A percentile compares a stretch with the other conserved stretches of the same genome.
phyloP scores from a whole-genome alignment of 53 echinoderm and acorn worm species.

The Arbacia lixula region DNA sequence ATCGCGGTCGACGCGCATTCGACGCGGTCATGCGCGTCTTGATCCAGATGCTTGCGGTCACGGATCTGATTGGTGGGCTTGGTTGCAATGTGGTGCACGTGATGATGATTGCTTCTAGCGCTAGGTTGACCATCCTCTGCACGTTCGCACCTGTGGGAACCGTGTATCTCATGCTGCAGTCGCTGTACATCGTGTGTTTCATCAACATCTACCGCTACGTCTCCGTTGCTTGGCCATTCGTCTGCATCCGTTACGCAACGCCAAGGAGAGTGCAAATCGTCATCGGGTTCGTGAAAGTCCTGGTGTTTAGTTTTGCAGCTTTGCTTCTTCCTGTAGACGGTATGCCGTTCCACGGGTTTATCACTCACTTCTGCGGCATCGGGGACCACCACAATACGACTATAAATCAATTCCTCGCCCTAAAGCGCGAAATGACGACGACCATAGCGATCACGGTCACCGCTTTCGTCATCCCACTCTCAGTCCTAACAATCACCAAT shows the following conservation, averaged over 20 bases:
- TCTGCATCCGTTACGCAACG: background rate
- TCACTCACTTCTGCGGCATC: background rate
- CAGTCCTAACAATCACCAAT: conserved; percentile 5
- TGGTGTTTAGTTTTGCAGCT: background rate
- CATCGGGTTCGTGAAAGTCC: background rate
- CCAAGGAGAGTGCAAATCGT: background rate
- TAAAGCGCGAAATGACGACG: background rate
- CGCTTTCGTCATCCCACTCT: conserved; percentile 10
- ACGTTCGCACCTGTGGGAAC: background rate
- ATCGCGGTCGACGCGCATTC: conserved; percentile 23
- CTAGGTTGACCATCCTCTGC: conserved; percentile 9
- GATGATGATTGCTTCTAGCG: background rate
- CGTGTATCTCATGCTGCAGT: conserved; percentile 16
- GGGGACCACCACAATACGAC: background rate
- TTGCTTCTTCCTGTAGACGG: background rate
- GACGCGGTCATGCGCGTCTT: conserved; percentile 33
- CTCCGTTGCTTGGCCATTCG: background rate
- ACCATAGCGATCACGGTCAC: background rate
- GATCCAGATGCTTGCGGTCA: background rate
- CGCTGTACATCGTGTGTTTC: conserved; percentile 34
- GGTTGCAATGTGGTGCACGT: background rate
- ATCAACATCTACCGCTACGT: conserved; percentile 12
- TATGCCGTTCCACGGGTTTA: too few species aligned
- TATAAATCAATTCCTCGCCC: too few species aligned
- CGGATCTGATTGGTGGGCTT: background rate